Base-by-base conservation (phyloP, 2,888 invertebrate genomes). In the Epiblema foenella region DNA sequence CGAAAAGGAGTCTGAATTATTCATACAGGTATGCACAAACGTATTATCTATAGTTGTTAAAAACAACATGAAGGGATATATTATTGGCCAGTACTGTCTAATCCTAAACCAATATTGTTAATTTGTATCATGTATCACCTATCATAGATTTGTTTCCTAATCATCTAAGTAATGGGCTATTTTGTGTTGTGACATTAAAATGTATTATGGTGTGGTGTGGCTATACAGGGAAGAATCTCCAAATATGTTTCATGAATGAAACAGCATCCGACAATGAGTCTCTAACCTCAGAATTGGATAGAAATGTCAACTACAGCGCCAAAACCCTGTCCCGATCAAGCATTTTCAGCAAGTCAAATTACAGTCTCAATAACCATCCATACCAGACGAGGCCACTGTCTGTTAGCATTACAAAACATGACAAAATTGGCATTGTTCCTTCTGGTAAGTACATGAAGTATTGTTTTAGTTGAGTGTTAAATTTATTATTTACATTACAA, bases 191-290 rank as follows among this genome's bases (percentile, higher is more conserved):
- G 39, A 56, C 58, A 64, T 65, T 71, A 69, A 68, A 70, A 46
- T 73, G 66, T 69, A 68, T 71, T 75, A 57, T 74, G 64, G 69
- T 86, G 81, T 86, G 80, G 77, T 85, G 81, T 82, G 77, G 78
- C 77, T 80, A 88, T 88, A 33, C 88, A 97, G 97, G 97, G 78
- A 98, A 97, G 96, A 98, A 98, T 93, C 95, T 98, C 65, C 98
- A 98, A 94, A 98, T 98, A 83, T 98, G 98, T 94, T 98, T 98
- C 91, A 97, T 98, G 97, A 98, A 98, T 88, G 98, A 98, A 88
- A 97, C 97, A 69, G 96, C 96, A 73, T 97, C 97, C 65, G 97
- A 97, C 87, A 96, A 95, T 81, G 97, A 97, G 87, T 97, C 96
- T 79, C 96, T 96, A 76, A 94, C 94, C 75, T 96, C 96, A 68